Evolutionary conservation across 2,113 vertebrate genomes (phyloP), one percentile per base, ranked within the genome.

Genomic region (Anolis sagrei): DNA sequence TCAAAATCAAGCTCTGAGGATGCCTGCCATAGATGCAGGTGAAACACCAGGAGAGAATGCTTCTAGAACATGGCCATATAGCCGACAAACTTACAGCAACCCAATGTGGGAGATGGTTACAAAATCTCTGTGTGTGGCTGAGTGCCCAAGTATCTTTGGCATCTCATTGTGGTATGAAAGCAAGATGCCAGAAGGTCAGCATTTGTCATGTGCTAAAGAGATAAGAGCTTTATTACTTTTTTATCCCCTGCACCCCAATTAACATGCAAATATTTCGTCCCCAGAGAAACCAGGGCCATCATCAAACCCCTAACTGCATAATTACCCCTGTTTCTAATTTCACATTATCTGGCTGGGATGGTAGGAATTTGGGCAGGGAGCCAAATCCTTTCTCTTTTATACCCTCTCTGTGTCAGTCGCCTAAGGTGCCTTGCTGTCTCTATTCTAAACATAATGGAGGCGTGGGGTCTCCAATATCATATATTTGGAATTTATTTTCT

Each of bases 391-490:
- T 94, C 92, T 91, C 88, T 92, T 90, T 87, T 88, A 78, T 89
- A 78, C 86, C 86, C 82, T 83, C 83, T 87, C 87, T 87, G 74
- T 90, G 90, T 90, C 80, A 87, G 85, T 88, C 93, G 90, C 87
- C 2, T 73, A 86, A 89, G 86, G 86, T 94, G 88, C 34, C 90
- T 95, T 95, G 81, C 91, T 93, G 85, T 92, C 92, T 94, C 85
- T 85, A 76, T 93, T 94, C 92, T 92, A 95, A 90, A 92, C 86
- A 88, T 90, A 87, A 87, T 88, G 86, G 82, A 93, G 87, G 74
- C 86, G 69, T 94, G 85, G 36, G 85, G 86, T 92, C 94, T 95
- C 92, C 94, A 95, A 73, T 92, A 90, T 93, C 91, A 87, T 88
- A 82, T 89, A 88, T 77, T 87, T 89, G 88, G 92, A 93, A 93